phyloP scores from a whole-genome alignment of 2,888 invertebrate species.

The Spatulosminthurus flaviceps region DNA sequence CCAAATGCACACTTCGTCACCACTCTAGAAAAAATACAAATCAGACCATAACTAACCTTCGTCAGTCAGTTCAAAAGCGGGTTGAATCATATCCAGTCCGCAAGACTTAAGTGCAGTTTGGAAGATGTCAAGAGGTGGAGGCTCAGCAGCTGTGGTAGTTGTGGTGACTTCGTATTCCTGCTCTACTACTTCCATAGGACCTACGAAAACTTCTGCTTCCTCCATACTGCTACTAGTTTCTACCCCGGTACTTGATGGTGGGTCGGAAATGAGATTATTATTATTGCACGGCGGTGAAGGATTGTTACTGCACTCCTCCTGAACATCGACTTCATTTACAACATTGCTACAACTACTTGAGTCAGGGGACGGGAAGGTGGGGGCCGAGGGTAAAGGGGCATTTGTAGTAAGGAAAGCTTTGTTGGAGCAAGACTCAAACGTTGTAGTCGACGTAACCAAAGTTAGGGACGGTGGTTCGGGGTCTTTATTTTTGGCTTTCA shows the following conservation, averaged over 20 bases:
- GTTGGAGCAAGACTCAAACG: too few species aligned
- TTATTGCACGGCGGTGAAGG: too few species aligned
- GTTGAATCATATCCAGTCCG: constrained; percentile 49
- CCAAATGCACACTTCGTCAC: too few species aligned
- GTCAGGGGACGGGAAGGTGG: too few species aligned
- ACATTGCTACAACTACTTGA: too few species aligned
- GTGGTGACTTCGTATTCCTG: background rate
- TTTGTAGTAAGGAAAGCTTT: too few species aligned
- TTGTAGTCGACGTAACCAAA: background rate
- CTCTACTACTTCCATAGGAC: background rate
- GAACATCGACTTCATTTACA: too few species aligned
- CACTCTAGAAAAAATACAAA: too few species aligned
- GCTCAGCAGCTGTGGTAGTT: background rate
- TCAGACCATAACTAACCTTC: constrained; percentile 29
- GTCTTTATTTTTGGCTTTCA: background rate
- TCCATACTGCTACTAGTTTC: background rate
- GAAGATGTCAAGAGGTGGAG: constrained; percentile 50
- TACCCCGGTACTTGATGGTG: background rate
- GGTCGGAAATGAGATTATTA: background rate
- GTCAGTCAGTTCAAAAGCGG: constrained; percentile 22
- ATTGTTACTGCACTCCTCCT: too few species aligned
- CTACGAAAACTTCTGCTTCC: background rate
- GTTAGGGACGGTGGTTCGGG: background rate
- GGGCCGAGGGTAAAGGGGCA: too few species aligned
- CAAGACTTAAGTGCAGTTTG: constrained; percentile 52